Conservation (phyloP, 1,140 invertebrate genomes). For the Pseudobourletiella spinata region DNA sequence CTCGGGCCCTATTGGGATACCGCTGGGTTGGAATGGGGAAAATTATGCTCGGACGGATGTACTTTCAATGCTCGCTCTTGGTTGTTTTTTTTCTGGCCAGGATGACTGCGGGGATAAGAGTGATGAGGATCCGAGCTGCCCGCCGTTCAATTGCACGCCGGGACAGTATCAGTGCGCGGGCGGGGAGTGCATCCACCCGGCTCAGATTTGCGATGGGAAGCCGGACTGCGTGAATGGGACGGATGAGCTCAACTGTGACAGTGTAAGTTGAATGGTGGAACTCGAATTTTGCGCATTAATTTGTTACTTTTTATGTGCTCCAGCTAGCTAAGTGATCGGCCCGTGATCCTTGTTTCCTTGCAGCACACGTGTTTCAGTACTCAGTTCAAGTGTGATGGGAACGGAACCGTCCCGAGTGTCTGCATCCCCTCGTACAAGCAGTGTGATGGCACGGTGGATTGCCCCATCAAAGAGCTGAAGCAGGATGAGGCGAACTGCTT, state of each 20-base stretch:
- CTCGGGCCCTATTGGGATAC: too few species aligned
- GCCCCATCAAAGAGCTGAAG: conserved; percentile 47
- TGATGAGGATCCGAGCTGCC: conserved; percentile 56
- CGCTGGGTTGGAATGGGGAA: too few species aligned
- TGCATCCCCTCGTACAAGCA: conserved; percentile 46
- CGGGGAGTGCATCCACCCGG: conserved; percentile 56
- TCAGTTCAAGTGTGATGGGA: conserved; percentile 46
- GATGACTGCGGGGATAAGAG: conserved; percentile 47
- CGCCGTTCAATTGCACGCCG: conserved; percentile 56
- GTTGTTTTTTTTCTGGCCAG: too few species aligned
- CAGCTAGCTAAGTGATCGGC: conserved; percentile 2
- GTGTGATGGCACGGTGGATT: conserved; percentile 45
- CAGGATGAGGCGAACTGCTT: conserved; percentile 62
- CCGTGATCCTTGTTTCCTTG: neutral
- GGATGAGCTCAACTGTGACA: conserved; percentile 48
- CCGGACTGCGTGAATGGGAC: conserved; percentile 46
- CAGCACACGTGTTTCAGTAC: conserved; percentile 46
- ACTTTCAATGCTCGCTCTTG: too few species aligned
- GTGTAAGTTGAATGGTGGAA: conserved; percentile 40
- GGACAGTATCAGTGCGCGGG: conserved; percentile 69
- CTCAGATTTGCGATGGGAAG: conserved; percentile 49
- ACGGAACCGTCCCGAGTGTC: conserved; percentile 37
- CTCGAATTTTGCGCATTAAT: neutral
- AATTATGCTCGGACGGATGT: too few species aligned
- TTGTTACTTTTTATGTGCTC: neutral